These are phyloP conservation scores for Luscinia luscinia DNA, from an alignment of 2,797 vertebrate genomes.

Conservation along the genomic window DNA sequence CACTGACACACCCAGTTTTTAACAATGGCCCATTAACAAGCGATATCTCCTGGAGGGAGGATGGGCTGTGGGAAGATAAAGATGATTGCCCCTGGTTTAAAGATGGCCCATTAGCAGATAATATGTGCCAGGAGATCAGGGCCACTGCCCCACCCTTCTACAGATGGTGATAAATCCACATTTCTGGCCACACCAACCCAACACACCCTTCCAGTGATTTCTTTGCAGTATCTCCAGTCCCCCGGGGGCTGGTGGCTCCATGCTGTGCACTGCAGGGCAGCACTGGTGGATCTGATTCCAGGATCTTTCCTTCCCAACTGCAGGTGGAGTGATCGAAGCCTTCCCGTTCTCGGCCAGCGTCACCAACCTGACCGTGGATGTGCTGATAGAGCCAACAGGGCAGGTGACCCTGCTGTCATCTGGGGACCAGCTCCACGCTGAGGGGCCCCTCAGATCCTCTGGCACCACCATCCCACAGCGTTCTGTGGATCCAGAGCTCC, in stretches of 20 bases:
- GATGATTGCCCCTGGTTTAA: too few relatives aligned
- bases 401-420: slow-evolving; percentile 82
- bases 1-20: too few relatives aligned
- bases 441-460: slow-evolving; percentile 77
- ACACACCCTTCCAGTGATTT: background rate
- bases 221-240: background rate
- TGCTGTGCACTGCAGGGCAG: background rate
- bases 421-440: slow-evolving; percentile 86
- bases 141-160: too few relatives aligned
- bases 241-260: background rate
- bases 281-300: background rate
- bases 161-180: too few relatives aligned
- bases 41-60: too few relatives aligned
- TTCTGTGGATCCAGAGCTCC: slow-evolving; percentile 80
- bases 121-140: too few relatives aligned
- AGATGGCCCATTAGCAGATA: too few relatives aligned
- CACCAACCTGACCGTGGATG: slow-evolving; percentile 86
- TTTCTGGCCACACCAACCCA: too few relatives aligned
- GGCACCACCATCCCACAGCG: slow-evolving; percentile 86
- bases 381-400: slow-evolving; percentile 88
- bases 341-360: slow-evolving; percentile 81
- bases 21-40: too few relatives aligned
- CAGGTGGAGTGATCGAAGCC: slow-evolving; percentile 91
- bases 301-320: background rate
- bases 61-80: too few relatives aligned